phyloP scores from a whole-genome alignment of 2,113 vertebrate genomes.

The Engraulis encrasicolus region DNA sequence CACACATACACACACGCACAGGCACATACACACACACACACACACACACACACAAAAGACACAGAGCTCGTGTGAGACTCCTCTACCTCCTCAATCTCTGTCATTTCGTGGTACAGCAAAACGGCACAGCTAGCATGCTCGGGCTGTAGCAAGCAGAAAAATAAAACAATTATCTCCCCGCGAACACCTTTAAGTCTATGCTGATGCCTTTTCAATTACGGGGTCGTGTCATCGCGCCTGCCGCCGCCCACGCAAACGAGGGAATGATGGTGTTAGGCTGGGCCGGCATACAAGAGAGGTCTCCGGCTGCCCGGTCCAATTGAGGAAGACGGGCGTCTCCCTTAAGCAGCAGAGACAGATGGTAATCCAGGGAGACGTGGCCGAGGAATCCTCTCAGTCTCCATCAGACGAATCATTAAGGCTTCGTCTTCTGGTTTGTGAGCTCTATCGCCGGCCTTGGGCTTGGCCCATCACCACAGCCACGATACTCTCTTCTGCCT shows the following conservation, averaged over 20 bases:
- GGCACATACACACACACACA: too few species aligned
- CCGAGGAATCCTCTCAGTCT: neutral
- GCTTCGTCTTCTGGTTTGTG: conserved; percentile 29
- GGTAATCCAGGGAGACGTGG: conserved; percentile 10
- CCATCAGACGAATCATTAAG: conserved; percentile 33
- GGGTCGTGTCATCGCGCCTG: neutral
- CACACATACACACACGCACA: too few species aligned
- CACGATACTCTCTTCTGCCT: conserved; percentile 16
- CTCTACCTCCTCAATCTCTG: too few species aligned
- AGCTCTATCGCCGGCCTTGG: conserved; percentile 20
- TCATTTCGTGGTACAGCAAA: too few species aligned
- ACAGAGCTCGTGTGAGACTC: too few species aligned
- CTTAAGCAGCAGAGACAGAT: conserved; percentile 6
- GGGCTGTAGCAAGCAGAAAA: too few species aligned
- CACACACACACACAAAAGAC: too few species aligned
- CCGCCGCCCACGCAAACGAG: neutral
- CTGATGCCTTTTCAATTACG: neutral
- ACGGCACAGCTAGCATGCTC: neutral
- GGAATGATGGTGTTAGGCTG: conserved; percentile 8
- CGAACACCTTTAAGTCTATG: neutral
- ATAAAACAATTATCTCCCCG: neutral
- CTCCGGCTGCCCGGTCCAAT: conserved; percentile 1
- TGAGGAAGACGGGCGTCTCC: neutral
- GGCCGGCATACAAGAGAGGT: neutral
- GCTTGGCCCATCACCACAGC: conserved; percentile 26